Conservation (phyloP, 2,797 vertebrate genomes). For the Smutsia gigantea region DNA sequence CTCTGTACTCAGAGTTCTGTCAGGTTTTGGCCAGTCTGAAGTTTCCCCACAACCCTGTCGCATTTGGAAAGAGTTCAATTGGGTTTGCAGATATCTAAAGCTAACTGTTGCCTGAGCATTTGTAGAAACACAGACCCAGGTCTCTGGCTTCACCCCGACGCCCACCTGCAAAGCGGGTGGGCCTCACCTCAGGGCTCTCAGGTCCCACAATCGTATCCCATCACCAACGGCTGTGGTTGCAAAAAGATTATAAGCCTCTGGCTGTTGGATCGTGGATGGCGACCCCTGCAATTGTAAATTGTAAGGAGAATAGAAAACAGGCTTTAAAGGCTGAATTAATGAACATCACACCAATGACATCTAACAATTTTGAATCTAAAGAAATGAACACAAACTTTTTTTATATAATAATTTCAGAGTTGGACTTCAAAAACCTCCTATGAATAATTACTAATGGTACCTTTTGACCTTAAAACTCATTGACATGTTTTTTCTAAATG, state of each 20-base stretch:
- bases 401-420: neutral
- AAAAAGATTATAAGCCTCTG: conserved; percentile 92
- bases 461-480: neutral
- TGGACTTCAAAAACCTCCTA: neutral
- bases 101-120: fast-evolving
- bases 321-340: neutral
- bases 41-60: neutral
- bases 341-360: no score
- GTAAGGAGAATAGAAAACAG: neutral
- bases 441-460: neutral
- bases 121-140: no score
- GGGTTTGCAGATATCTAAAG: no score
- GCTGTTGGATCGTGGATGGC: conserved; percentile 88
- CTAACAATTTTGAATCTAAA: neutral
- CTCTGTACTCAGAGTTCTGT: neutral
- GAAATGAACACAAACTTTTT: neutral
- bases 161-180: fast-evolving
- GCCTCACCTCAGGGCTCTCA: conserved; percentile 92
- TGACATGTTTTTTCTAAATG: fast-evolving
- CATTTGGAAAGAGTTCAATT: fast-evolving
- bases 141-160: no score
- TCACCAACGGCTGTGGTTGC: conserved; percentile 92
- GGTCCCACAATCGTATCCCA: conserved; percentile 94
- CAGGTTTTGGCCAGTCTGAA: neutral
- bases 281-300: conserved; percentile 89